Evolutionary conservation across 2,113 vertebrate species (phyloP).

Genomic region (Erpornis zantholeuca): DNA sequence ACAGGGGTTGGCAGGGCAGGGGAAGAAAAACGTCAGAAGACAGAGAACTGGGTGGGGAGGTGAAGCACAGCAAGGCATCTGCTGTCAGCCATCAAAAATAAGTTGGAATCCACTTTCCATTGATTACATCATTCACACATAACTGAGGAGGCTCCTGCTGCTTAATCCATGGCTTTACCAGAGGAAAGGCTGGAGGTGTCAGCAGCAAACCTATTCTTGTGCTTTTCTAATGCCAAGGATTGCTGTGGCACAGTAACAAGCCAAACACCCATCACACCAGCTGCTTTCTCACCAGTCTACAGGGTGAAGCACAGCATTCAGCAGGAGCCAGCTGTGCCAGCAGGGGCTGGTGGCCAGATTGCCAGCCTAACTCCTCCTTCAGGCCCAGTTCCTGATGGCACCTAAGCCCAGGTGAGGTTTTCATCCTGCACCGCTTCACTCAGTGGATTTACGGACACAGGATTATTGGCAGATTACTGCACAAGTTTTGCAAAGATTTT

Average conservation of each 20-base stretch:
- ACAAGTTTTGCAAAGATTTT: not conserved
- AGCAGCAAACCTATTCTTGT: not conserved
- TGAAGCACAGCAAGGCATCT: not conserved
- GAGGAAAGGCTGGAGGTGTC: not conserved
- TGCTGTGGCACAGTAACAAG: not conserved
- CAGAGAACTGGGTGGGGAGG: not conserved
- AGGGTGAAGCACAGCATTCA: fast-evolving
- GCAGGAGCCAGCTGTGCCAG: not conserved
- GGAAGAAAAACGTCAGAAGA: not conserved
- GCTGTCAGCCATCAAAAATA: not conserved
- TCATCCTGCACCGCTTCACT: not conserved
- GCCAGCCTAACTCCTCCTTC: not conserved
- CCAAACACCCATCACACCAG: fast-evolving
- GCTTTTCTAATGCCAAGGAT: not conserved
- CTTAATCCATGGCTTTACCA: not conserved
- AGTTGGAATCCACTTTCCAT: not conserved
- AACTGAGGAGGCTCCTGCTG: not conserved
- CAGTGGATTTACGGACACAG: fast-evolving
- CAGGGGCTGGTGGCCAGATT: not conserved
- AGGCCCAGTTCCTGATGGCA: not conserved
- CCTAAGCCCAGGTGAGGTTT: not conserved
- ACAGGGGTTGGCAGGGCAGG: not conserved
- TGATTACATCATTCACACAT: not conserved
- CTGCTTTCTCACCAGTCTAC: not conserved
- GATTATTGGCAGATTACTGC: not conserved